phyloP scores from a whole-genome alignment of 2,797 vertebrate genomes.

The Tiaroga cobitis region DNA sequence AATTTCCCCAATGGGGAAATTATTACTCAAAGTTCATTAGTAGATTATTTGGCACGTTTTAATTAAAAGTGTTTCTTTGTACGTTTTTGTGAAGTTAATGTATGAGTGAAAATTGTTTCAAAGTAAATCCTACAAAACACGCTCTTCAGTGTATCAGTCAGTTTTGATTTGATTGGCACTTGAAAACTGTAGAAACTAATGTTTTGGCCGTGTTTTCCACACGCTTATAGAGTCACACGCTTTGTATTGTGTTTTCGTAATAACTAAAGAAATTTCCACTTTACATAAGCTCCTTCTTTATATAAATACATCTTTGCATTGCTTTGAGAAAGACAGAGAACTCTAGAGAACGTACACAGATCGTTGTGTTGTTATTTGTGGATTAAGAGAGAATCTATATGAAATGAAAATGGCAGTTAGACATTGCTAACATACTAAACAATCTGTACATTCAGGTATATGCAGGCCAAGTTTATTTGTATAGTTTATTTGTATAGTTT shows the following conservation, averaged over 20 bases:
- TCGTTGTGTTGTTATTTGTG: background rate
- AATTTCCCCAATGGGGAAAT: too few species aligned
- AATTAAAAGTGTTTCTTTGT: background rate
- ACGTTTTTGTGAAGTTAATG: background rate
- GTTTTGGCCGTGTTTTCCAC: background rate
- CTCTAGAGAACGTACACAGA: background rate
- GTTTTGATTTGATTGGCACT: background rate
- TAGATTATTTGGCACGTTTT: background rate
- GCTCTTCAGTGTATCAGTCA: background rate
- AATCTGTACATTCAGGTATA: too few species aligned
- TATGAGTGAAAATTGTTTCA: too few species aligned
- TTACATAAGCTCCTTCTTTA: background rate
- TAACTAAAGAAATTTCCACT: background rate
- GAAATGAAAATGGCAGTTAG: background rate
- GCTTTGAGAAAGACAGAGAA: background rate
- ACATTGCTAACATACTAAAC: background rate
- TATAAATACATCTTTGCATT: background rate
- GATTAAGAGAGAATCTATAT: background rate
- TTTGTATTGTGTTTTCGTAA: background rate
- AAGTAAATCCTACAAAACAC: too few species aligned
- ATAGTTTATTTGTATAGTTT: too few species aligned
- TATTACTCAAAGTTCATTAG: too few species aligned
- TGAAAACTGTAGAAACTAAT: background rate
- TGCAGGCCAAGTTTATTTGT: too few species aligned
- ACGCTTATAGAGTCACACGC: fast-evolving